Base-by-base conservation (phyloP, 2,888 invertebrate genomes). In the Drosophila aldrichi region DNA sequence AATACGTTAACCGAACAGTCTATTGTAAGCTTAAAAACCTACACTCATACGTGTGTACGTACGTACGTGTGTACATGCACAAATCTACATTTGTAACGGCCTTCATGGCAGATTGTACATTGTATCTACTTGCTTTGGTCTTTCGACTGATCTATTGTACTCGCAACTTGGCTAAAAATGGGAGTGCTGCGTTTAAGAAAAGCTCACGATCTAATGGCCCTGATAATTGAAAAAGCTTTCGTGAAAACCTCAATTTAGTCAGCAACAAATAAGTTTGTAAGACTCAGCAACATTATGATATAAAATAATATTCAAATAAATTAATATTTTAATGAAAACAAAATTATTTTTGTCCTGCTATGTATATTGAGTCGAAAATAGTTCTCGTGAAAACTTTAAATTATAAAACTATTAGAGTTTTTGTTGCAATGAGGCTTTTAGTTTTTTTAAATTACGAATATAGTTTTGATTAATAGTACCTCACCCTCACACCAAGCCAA, bases 111-210 rank as follows among this genome's bases (percentile, higher is more conserved):
- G 59, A 38, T 44, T 44, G 65, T 69, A 70, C 48, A 38, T 44
- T 44, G 65, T 69, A 70, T 52, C 43, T 67, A 70, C 56, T 67
- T 74, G 60, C 56, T 66, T 49, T 70, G 61, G 62, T 83, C 56
- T 61, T 74, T 76, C 68, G 57, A 57, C 65, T 61, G 65, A 70
- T 68, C 72, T 43, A 77, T 75, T 79, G 74, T 81, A 67, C 52
- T 70, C 61, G 48, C 54, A 44, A 48, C 34, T 57, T 49, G 64
- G 63, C 29, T 54, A 34, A 64, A 75, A 74, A 78, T 72, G 69
- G 79, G 74, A 71, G 76, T 85, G 80, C 48, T 81, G 83, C 75
- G 74, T 56, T 75, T 69, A 36, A 68, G 65, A 70, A 73, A 76
- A 77, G 69, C 64, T 70, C 52, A 61, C 44, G 29, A 56, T 70